These are phyloP conservation scores for Agrochola macilenta DNA, from an alignment of 2,888 invertebrate genomes.

Conservation along the genomic window DNA sequence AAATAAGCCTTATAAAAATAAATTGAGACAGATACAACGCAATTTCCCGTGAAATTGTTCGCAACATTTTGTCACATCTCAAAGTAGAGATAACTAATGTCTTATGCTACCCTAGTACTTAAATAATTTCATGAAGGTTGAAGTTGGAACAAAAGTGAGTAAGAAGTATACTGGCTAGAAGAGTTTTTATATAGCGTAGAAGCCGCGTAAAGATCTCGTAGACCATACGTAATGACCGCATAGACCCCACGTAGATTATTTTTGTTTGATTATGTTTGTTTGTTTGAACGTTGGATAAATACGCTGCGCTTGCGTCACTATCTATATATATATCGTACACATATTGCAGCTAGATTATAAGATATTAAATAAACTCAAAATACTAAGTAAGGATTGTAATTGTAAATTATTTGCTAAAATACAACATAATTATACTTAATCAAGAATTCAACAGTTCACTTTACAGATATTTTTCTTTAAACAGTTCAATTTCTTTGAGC, in stretches of 20 bases:
- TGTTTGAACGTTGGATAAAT: neutral
- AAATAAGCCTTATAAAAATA: constrained; percentile 26
- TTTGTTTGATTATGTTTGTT: too few relatives aligned
- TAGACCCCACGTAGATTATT: too few relatives aligned
- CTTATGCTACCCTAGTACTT: neutral
- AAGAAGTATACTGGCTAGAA: neutral
- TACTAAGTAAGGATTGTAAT: neutral
- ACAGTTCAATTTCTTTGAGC: neutral
- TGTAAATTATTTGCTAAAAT: neutral
- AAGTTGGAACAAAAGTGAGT: neutral
- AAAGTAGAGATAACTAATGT: neutral
- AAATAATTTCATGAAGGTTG: neutral
- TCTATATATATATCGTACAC: too few relatives aligned
- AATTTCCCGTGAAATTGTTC: constrained; percentile 13
- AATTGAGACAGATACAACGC: constrained; percentile 11
- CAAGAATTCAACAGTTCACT: neutral
- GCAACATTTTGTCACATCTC: neutral
- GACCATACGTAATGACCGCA: too few relatives aligned
- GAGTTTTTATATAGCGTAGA: neutral
- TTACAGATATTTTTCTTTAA: neutral
- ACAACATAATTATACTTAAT: too few relatives aligned
- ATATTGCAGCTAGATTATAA: neutral
- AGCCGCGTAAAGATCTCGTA: neutral
- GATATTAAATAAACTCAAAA: too few relatives aligned
- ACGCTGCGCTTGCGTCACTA: neutral